Conservation (phyloP, 2,888 invertebrate genomes). For the Villa cingulata region DNA sequence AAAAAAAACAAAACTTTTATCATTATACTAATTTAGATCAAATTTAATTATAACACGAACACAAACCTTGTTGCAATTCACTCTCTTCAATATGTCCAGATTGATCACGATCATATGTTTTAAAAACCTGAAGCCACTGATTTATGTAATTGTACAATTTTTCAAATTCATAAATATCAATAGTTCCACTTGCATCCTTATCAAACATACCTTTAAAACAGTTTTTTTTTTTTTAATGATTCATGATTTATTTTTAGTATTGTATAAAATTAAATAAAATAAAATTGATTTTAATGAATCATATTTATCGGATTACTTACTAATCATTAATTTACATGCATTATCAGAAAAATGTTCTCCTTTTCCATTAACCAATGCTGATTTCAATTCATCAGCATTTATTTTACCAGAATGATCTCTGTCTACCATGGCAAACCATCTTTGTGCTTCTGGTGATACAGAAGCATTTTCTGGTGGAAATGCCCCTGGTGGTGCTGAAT, state of each 20-base stretch:
- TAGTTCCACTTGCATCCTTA: constrained; percentile 67
- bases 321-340: constrained; percentile 75
- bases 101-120: constrained; percentile 70
- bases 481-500: constrained; percentile 30
- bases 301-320: constrained; percentile 19
- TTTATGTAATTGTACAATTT: constrained; percentile 77
- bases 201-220: constrained; percentile 68
- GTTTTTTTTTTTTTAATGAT: background rate
- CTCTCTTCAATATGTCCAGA: constrained; percentile 71
- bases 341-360: constrained; percentile 70
- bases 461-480: constrained; percentile 38
- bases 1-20: too few relatives aligned
- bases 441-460: constrained; percentile 58
- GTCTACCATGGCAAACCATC: constrained; percentile 77
- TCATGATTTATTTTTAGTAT: too few relatives aligned
- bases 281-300: constrained; percentile 1
- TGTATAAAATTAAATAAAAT: constrained; percentile 11
- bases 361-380: constrained; percentile 73
- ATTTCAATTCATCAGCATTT: constrained; percentile 57
- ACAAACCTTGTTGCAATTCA: constrained; percentile 59
- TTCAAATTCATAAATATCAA: constrained; percentile 72
- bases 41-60: background rate
- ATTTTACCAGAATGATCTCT: constrained; percentile 73
- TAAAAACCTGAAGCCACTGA: constrained; percentile 76
- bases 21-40: background rate